Conservation (phyloP, 2,113 vertebrate species). For the Poecile atricapillus region DNA sequence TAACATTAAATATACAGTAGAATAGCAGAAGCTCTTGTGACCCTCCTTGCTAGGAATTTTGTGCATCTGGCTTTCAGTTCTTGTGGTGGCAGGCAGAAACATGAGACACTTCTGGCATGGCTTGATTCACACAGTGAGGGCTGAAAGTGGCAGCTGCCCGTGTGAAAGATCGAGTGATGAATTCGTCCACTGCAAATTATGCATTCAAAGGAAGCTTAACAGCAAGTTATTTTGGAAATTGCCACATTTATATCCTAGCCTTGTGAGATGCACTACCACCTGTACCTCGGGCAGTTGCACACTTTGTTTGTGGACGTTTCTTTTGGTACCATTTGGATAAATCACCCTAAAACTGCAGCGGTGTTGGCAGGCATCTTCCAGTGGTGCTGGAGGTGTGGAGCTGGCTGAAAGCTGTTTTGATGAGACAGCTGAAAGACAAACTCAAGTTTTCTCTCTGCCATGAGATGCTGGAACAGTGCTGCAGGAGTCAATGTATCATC, state of each 20-base stretch:
- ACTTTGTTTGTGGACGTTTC: background rate
- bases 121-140: background rate
- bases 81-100: background rate
- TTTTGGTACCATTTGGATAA: fast-evolving
- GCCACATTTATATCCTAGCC: background rate
- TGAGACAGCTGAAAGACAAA: background rate
- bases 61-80: background rate
- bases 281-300: background rate
- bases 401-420: background rate
- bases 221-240: background rate
- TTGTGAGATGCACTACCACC: background rate
- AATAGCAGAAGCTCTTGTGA: background rate
- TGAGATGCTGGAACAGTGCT: background rate
- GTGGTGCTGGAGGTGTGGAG: background rate
- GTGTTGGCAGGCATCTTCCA: background rate
- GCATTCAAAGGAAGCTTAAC: background rate
- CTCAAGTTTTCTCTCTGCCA: background rate
- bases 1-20: background rate
- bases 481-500: background rate
- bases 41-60: background rate
- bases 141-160: background rate
- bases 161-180: background rate
- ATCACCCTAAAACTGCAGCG: background rate
- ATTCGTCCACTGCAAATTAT: background rate
- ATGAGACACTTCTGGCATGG: background rate